Conservation (phyloP, 1,140 invertebrate genomes). For the Ctenoplectra terminalis region DNA sequence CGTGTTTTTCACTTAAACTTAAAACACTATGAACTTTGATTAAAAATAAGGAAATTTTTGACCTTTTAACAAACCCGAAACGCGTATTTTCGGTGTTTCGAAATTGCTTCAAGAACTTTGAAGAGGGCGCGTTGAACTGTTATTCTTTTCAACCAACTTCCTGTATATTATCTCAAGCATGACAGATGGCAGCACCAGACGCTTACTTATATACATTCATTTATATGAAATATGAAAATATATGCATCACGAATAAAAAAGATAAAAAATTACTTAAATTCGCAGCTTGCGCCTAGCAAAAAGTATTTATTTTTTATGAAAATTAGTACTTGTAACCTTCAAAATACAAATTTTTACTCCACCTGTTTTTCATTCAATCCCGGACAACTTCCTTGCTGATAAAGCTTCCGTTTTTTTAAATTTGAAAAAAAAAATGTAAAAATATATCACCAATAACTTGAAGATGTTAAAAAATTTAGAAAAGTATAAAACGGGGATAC, state of each 20-base stretch:
- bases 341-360: constrained; percentile 29
- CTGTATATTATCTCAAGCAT: background rate
- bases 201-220: background rate
- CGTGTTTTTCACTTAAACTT: constrained; percentile 30
- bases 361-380: background rate
- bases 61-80: background rate
- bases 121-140: background rate
- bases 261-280: background rate
- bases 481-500: background rate
- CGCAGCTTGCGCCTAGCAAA: background rate
- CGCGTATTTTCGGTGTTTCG: no score
- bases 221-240: background rate
- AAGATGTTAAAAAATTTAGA: background rate
- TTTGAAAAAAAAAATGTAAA: background rate
- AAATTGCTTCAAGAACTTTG: background rate
- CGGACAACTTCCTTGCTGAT: background rate
- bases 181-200: constrained; percentile 9
- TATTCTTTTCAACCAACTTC: background rate
- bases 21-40: background rate
- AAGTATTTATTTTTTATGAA: background rate
- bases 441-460: background rate
- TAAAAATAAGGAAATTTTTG: background rate
- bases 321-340: constrained; percentile 9
- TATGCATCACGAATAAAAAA: background rate
- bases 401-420: background rate